Conservation (phyloP, 2,888 invertebrate genomes). For the Eudasyphora cyanicolor region DNA sequence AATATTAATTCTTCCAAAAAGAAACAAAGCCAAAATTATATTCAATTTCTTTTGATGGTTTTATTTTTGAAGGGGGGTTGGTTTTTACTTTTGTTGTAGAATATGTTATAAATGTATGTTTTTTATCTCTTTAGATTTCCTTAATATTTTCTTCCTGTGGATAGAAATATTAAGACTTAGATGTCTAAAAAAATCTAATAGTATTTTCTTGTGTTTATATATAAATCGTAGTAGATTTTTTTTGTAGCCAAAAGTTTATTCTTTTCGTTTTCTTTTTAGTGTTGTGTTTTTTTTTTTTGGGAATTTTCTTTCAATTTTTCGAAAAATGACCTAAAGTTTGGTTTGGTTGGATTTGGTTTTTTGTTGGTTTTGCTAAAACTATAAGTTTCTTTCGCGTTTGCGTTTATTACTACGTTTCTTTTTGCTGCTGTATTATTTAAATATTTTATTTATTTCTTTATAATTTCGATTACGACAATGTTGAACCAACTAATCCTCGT, state of each 20-base stretch:
- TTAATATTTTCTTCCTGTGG: background rate
- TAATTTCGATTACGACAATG: constrained; percentile 71
- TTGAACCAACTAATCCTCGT: constrained; percentile 70
- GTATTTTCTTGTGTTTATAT: constrained; percentile 45
- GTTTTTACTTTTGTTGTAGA: constrained; percentile 55
- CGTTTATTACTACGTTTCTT: constrained; percentile 55
- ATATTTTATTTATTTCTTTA: constrained; percentile 40
- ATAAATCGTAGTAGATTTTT: constrained; percentile 61
- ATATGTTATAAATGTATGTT: constrained; percentile 47
- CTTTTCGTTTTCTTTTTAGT: constrained; percentile 28
- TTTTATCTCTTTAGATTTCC: constrained; percentile 31
- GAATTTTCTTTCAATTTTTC: constrained; percentile 36
- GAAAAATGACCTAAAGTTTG: constrained; percentile 56
- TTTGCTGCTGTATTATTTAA: constrained; percentile 38
- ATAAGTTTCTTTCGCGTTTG: constrained; percentile 38
- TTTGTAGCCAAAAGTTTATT: constrained; percentile 58
- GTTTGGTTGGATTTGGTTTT: constrained; percentile 19
- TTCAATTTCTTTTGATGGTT: constrained; percentile 35
- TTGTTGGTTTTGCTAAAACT: constrained; percentile 52
- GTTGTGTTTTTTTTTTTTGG: constrained; percentile 32
- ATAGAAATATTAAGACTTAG: constrained; percentile 37
- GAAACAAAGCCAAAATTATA: constrained; percentile 21
- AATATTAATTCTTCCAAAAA: constrained; percentile 8
- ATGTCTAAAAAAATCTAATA: constrained; percentile 49
- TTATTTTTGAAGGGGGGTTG: constrained; percentile 14